Base-by-base conservation (phyloP, 2,797 vertebrate species). In the Valencia hispanica region DNA sequence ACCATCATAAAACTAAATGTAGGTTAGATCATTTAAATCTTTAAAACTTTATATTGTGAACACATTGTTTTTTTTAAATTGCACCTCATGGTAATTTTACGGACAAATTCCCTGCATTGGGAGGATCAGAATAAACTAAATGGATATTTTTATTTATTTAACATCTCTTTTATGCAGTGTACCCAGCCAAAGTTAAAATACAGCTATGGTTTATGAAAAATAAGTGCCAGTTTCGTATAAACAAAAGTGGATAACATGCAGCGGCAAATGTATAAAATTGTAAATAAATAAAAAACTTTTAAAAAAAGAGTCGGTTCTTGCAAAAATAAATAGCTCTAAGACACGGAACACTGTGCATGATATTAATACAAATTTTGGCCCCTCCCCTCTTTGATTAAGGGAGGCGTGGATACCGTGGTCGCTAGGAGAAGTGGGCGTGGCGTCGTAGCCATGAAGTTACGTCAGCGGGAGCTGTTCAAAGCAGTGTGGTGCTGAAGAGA, bases 401-500 rank as follows among this genome's bases (percentile, higher is more conserved):
- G 22, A 43, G 70, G 51, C 72, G 72, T 61, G 55, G 55, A 18
- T 4, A 20, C 27, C 3, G 83, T 74, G 76, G 86, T 81, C 73
- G 45, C 79, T 70, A 63, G 63, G 69, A 74, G 36, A 48, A 83
- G 81, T 87, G 82, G 94, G 94, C 92, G 95, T 93, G 94, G 90
- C 80, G 20, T 86, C 81, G 84, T 84, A 83, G 70, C 75, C 70
- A 70, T 84, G 85, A 75, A 74, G 78, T 95, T 93, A 95, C 94
- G 94, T 96, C 92, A 94, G 51, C n/a, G 83, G 91, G 87, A 94
- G 95, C 95, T 96, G 95, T 95, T 94, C 94, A 90, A 82, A 93
- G 92, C 74, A 87, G 55, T 82, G 81, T 90, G 94, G 95, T 96
- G 93, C 95, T 96, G 94, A 94, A 94, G 83, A 89, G 86, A 87